phyloP scores from a whole-genome alignment of 2,797 vertebrate species.

The Phoxinus dragarum region DNA sequence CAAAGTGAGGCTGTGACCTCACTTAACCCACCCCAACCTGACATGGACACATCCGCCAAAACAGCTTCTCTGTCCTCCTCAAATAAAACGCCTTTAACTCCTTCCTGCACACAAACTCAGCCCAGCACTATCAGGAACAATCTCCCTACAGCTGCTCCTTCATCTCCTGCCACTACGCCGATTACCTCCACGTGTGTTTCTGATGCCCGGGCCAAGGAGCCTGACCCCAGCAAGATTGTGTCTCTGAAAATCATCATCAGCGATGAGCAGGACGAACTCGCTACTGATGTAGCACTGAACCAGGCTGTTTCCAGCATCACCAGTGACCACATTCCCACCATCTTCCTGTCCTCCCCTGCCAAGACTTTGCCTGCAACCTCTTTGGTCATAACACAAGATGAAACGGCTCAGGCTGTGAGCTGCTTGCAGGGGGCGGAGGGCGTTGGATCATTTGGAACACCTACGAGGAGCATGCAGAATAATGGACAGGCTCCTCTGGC shows the following conservation, averaged over 20 bases:
- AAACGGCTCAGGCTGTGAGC: slow-evolving; percentile 76
- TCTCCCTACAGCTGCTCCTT: slow-evolving; percentile 6
- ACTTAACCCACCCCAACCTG: background rate
- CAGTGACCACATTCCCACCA: slow-evolving; percentile 87
- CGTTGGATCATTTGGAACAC: slow-evolving; percentile 55
- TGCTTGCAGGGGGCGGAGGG: slow-evolving; percentile 77
- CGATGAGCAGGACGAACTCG: slow-evolving; percentile 80
- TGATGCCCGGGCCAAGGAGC: slow-evolving; percentile 50
- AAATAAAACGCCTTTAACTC: slow-evolving; percentile 45
- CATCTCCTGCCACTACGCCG: slow-evolving; percentile 14
- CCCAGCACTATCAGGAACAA: slow-evolving; percentile 36
- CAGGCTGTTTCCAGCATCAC: slow-evolving; percentile 88
- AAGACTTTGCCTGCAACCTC: slow-evolving; percentile 63
- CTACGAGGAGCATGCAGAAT: slow-evolving; percentile 9
- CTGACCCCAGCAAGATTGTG: slow-evolving; percentile 80
- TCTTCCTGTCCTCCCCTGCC: slow-evolving; percentile 87
- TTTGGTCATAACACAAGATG: slow-evolving; percentile 79
- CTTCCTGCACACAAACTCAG: slow-evolving; percentile 16
- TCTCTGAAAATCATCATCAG: slow-evolving; percentile 95
- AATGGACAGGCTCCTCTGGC: slow-evolving; percentile 22
- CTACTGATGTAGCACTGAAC: slow-evolving; percentile 77
- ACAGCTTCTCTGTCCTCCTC: background rate
- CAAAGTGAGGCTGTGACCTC: slow-evolving; percentile 4
- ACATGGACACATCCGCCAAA: background rate
- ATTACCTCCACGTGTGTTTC: slow-evolving; percentile 19